These are phyloP conservation scores for Hylomyscus alleni DNA, from an alignment of 2,797 vertebrate species.

Conservation along the genomic window DNA sequence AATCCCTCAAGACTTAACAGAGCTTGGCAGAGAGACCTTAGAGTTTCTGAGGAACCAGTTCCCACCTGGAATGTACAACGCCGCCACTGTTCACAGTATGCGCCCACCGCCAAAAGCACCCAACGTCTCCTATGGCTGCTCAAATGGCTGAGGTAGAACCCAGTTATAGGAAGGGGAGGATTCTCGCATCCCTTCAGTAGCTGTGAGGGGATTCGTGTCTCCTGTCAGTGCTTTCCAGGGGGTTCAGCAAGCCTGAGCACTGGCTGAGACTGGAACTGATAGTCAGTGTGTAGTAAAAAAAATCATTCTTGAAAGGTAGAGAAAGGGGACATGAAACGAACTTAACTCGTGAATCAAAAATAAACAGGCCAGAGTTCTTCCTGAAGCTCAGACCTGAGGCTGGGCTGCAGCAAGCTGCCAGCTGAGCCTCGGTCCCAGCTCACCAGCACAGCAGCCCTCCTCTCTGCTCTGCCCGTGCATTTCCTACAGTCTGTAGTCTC, in stretches of 20 bases:
- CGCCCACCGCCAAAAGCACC: background rate
- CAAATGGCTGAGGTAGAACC: slow-evolving; percentile 57
- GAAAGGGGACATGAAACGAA: background rate
- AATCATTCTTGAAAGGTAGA: slow-evolving; percentile 22
- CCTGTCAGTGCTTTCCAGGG: slow-evolving; percentile 60
- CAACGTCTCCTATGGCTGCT: slow-evolving; percentile 26
- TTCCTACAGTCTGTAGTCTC: background rate
- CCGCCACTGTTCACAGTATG: background rate
- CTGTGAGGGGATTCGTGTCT: slow-evolving; percentile 11
- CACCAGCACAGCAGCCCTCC: fast-evolving
- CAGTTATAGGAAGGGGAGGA: background rate
- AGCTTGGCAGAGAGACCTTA: slow-evolving; percentile 83
- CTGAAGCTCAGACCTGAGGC: background rate
- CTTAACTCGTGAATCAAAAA: background rate
- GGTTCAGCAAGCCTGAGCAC: background rate
- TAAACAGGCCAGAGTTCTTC: background rate
- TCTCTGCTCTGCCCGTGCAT: background rate
- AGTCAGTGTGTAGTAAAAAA: background rate
- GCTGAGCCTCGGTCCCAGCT: background rate
- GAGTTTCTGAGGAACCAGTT: slow-evolving; percentile 77
- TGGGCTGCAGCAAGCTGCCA: fast-evolving
- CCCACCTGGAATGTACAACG: slow-evolving; percentile 63
- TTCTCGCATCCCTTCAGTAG: background rate
- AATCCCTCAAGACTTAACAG: slow-evolving; percentile 82
- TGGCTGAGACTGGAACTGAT: background rate